Conservation (phyloP, 92 coral and sea anemone species). For the Ricordea florida region DNA sequence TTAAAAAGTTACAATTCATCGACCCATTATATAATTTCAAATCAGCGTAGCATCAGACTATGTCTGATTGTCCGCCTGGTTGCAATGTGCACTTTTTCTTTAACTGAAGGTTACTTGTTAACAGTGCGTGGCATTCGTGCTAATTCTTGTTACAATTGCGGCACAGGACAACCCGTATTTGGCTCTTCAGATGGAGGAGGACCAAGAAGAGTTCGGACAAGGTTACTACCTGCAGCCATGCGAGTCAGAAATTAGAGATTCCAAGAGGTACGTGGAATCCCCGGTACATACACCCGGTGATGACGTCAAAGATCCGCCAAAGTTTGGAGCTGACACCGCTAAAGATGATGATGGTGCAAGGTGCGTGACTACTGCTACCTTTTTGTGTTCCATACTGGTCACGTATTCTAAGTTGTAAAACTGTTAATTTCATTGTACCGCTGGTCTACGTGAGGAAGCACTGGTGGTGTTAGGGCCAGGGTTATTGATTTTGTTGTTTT, state of each 20-base stretch:
- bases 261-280: constrained; percentile 18
- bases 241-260: constrained; percentile 17
- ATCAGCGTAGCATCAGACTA: too few species aligned
- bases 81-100: too few species aligned
- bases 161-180: constrained; percentile 82
- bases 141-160: too few species aligned
- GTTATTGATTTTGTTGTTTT: too few species aligned
- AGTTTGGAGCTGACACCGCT: not conserved
- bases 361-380: not conserved
- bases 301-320: not conserved
- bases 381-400: not conserved
- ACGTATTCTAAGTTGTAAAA: not conserved
- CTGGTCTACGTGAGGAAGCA: too few species aligned
- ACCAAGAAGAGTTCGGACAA: constrained; percentile 32
- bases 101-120: too few species aligned
- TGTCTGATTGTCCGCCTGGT: too few species aligned
- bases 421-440: too few species aligned
- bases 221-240: constrained; percentile 81
- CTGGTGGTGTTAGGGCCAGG: too few species aligned
- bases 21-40: too few species aligned
- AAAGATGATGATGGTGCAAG: not conserved
- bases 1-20: too few species aligned
- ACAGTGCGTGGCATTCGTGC: too few species aligned
- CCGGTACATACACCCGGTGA: constrained; percentile 7
- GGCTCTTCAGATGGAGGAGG: constrained; percentile 68